phyloP scores from a whole-genome alignment of 2,113 vertebrate species.

The Hemiscyllium ocellatum region DNA sequence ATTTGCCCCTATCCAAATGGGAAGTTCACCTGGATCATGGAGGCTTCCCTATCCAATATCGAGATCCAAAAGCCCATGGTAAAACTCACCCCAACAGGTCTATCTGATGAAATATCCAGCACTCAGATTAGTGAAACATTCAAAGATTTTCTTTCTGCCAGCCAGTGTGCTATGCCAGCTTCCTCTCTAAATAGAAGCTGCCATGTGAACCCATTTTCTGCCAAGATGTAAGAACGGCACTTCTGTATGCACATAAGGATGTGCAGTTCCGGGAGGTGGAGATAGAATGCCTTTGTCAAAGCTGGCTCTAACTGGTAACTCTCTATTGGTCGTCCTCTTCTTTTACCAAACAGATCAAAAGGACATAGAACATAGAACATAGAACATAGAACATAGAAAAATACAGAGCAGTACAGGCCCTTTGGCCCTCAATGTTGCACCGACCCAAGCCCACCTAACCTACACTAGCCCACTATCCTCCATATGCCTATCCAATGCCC shows the following conservation, averaged over 20 bases:
- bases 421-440: too few species aligned
- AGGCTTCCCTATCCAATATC: not conserved
- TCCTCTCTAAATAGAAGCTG: not conserved
- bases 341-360: not conserved
- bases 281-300: not conserved
- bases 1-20: not conserved
- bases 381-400: too few species aligned
- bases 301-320: not conserved
- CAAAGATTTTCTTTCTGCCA: not conserved
- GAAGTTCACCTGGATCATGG: not conserved
- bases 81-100: not conserved
- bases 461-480: too few species aligned
- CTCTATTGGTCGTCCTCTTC: not conserved
- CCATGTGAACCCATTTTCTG: not conserved
- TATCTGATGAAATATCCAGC: not conserved
- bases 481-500: too few species aligned
- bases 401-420: too few species aligned
- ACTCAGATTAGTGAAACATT: not conserved
- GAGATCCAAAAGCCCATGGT: not conserved
- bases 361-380: too few species aligned
- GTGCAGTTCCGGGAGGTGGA: not conserved
- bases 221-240: not conserved
- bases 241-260: not conserved
- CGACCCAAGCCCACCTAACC: too few species aligned
- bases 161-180: not conserved